Conservation (phyloP, 1,140 invertebrate genomes). For the Ceratina calcarata region DNA sequence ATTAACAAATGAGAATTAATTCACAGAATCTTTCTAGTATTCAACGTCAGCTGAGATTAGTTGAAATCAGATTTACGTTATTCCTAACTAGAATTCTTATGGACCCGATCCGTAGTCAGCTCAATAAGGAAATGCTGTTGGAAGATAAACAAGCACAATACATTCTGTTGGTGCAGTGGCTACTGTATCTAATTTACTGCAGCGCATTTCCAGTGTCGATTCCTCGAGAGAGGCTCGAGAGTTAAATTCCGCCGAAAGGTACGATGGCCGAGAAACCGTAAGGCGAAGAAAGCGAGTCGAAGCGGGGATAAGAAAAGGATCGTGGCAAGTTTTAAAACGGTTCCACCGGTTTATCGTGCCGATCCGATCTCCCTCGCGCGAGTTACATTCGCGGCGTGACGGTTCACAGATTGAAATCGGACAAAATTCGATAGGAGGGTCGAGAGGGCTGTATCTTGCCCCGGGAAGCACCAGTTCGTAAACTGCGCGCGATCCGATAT, state of each 20-base stretch:
- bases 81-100: too few species aligned
- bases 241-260: neutral
- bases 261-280: neutral
- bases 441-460: neutral
- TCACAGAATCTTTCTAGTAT: too few species aligned
- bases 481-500: neutral
- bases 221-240: neutral
- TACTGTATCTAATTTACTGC: slow-evolving; percentile 11
- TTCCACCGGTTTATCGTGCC: neutral
- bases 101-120: too few species aligned
- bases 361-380: slow-evolving; percentile 2
- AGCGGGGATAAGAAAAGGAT: neutral
- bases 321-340: neutral
- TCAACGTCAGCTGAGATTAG: too few species aligned
- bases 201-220: slow-evolving; percentile 7
- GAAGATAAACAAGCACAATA: too few species aligned
- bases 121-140: too few species aligned
- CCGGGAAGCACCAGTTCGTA: neutral
- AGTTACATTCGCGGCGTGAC: slow-evolving; percentile 1
- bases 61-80: too few species aligned
- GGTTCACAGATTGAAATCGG: slow-evolving; percentile 24
- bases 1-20: too few species aligned
- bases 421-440: slow-evolving; percentile 3
- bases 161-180: neutral
- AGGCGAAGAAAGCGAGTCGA: neutral